These are phyloP conservation scores for Loxodonta africana DNA, from an alignment of 2,113 vertebrate species.

Conservation along the genomic window DNA sequence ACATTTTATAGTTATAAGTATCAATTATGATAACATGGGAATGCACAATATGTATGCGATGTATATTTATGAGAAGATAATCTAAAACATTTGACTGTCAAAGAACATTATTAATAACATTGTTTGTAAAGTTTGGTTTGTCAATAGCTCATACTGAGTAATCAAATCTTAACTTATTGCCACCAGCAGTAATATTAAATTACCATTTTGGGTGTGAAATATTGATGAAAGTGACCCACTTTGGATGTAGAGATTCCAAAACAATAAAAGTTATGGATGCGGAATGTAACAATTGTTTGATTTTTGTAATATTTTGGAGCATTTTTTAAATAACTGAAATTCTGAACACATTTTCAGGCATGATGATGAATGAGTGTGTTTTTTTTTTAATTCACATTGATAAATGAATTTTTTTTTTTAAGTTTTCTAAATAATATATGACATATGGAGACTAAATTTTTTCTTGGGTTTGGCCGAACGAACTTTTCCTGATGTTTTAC, in stretches of 20 bases:
- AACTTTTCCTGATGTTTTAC: slow-evolving; percentile 13
- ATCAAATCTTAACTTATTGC: slow-evolving; percentile 47
- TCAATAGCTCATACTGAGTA: slow-evolving; percentile 33
- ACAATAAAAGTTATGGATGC: neutral
- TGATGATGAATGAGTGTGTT: neutral
- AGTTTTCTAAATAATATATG: slow-evolving; percentile 34
- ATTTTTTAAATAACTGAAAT: slow-evolving; percentile 38
- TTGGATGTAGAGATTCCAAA: neutral
- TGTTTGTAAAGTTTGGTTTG: slow-evolving; percentile 45
- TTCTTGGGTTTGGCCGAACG: slow-evolving; percentile 1
- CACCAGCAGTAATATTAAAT: slow-evolving; percentile 40
- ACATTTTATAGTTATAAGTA: slow-evolving; percentile 57
- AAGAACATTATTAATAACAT: slow-evolving; percentile 48
- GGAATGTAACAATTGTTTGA: slow-evolving; percentile 38
- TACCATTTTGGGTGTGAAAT: slow-evolving; percentile 56
- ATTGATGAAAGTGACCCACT: slow-evolving; percentile 5
- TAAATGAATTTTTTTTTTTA: slow-evolving; percentile 44
- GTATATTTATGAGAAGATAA: slow-evolving; percentile 22
- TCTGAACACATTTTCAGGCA: slow-evolving; percentile 25
- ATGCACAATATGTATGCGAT: slow-evolving; percentile 17
- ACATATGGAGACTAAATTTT: slow-evolving; percentile 13
- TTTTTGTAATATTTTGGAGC: neutral
- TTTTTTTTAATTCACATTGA: neutral
- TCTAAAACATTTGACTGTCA: slow-evolving; percentile 41
- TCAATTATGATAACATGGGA: slow-evolving; percentile 47